A percentile compares a stretch with the other conserved stretches of the same genome.
phyloP scores from a whole-genome alignment of 2,888 invertebrate species.

The Andricus quercusramuli region DNA sequence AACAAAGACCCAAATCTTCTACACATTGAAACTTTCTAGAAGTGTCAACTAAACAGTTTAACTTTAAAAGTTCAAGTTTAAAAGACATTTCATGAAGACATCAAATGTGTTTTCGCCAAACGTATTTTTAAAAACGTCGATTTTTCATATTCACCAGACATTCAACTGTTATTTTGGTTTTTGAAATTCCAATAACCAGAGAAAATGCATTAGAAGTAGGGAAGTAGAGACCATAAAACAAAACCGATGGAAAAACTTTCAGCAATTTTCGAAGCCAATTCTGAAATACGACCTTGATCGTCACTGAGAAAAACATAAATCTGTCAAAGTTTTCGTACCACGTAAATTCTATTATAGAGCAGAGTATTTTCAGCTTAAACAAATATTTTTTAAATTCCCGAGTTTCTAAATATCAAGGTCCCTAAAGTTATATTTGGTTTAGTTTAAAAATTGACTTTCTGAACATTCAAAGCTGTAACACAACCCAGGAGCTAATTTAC shows the following conservation, averaged over 20 bases:
- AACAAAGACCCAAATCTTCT: no score
- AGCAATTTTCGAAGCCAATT: neutral
- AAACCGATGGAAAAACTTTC: constrained; percentile 10
- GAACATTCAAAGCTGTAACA: neutral
- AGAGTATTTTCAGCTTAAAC: no score
- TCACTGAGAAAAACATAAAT: neutral
- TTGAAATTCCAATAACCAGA: constrained; percentile 37
- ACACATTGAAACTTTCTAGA: neutral
- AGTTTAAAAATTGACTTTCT: neutral
- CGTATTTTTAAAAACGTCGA: neutral
- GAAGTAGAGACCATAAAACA: constrained; percentile 15
- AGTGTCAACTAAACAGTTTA: neutral
- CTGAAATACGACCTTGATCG: constrained; percentile 20
- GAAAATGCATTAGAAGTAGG: constrained; percentile 37
- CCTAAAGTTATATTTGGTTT: neutral
- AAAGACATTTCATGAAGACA: neutral
- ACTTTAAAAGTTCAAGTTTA: neutral
- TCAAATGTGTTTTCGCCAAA: neutral
- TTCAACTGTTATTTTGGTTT: constrained; percentile 44
- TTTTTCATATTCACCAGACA: neutral
- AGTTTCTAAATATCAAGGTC: neutral
- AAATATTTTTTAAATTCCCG: no score
- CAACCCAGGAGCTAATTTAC: neutral
- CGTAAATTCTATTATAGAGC: neutral
- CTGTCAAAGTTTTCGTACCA: neutral